Base-by-base conservation (phyloP, 92 coral and sea anemone genomes). In the Pocillopora meandrina region DNA sequence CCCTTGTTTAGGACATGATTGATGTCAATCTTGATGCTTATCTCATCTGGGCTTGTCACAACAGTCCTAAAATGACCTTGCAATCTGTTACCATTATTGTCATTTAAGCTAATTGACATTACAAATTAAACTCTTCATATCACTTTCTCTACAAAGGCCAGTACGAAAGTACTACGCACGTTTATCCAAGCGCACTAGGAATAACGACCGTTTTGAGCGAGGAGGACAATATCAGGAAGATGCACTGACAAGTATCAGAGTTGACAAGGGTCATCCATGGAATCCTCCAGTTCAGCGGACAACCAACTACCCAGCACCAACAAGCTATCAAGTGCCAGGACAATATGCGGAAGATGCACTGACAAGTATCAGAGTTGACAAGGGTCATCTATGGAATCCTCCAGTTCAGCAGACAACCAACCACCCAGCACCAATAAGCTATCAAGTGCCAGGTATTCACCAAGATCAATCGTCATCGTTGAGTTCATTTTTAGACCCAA, bases 141-240 rank as follows among this genome's bases (percentile, higher is more conserved):
- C 62, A 59, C 18, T 12, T 34, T 78, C 15, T n/a, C 12, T 59
- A 12, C 76, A 33, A 61, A 81, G 85, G 85, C 85, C 85, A 58
- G 15, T 71, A 18, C 62, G 85, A 12, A 71, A 71, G 57, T 81
- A 81, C 49, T 81, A 69, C 33, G 33, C 66, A 59, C 5, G n/a
- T 42, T 14, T 71, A 20, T 58, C 70, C 21, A 33, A 19, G 23
- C 42, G 9, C 7, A 18, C 71, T 69, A 16, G 70, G 42, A 12
- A 59, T 7, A 55, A 15, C 5, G 70, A 81, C 10, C 52, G 8
- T 42, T 42, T 3, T 8, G 47, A 20, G 26, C 77, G 60, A 12
- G 58, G 69, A 10, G 77, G 85, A 60, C 74, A 42, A 47, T 36
- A 7, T 42, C n/a, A 13, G 47, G 62, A 60, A 60, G 47, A 60